Evolutionary conservation across 1,140 invertebrate species (phyloP), one percentile per base, ranked within the genome.

Genomic region (Drosophila equinoxialis): DNA sequence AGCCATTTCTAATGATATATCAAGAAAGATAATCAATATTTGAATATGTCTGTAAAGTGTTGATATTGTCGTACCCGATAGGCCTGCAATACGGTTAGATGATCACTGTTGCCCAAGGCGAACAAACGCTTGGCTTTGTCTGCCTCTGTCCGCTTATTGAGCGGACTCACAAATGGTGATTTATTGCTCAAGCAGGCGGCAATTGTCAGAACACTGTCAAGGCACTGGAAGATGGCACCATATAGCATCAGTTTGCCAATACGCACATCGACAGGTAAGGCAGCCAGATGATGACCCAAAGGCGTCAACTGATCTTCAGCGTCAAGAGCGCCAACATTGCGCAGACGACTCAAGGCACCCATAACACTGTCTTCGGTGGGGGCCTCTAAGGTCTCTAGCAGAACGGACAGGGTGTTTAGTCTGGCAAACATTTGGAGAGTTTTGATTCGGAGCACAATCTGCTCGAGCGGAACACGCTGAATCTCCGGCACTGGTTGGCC

Each of bases 171-270:
- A 90, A 98, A 98, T 0, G 97, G 96, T 78, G 95, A 96, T 91
- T 97, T 97, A 89, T 97, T 95, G 68, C 97, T 96, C 5, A 99
- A 93, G 90, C 95, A 96, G 42, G 98, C 97, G 1, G 98, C 98
- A 86, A 99, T 97, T 7, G 98, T 99, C 0, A 99, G 93, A 0
- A 98, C 95, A 1, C 98, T 98, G 93, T 99, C 97, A 3, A 99
- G 93, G 92, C 98, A 99, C 81, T 97, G 97, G 78, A 99, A 96
- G 61, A 98, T 97, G 17, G 98, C 95, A 0, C 97, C 97, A 81
- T 97, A 98, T 0, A 99, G 91, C 93, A 99, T 96, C 84, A 99
- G 94, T 93, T 98, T 97, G 14, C 97, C 97, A 65, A 98, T 96
- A 78, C 96, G 92, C 1, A 97, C 98, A 83, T 99, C 98, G 0